Evolutionary conservation across 2,888 invertebrate genomes (phyloP), one percentile per base, ranked within the genome.

Genomic region (Luperina nickerlii): DNA sequence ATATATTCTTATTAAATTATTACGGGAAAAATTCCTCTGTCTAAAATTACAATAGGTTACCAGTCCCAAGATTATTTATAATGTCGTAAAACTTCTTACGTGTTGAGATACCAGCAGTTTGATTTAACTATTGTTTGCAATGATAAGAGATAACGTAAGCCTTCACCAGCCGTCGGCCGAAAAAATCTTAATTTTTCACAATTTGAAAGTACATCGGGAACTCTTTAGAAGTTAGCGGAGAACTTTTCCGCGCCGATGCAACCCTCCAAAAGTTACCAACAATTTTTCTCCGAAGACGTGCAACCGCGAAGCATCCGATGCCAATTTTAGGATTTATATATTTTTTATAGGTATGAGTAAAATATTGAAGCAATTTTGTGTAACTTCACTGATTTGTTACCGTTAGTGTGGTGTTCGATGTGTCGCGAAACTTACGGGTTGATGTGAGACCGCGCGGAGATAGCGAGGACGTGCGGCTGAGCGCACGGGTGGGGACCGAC

Each of bases 381-480:
- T 78, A 85, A 82, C 86, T 75, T 86, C 89, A 88, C 86, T 90
- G 90, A 89, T 87, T 88, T 86, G 82, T 89, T 87, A 86, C 82
- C 83, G 85, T 86, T 79, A 87, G 89, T 90, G 92, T 92, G 91
- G 92, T 91, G 93, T 91, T 92, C 91, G 92, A 91, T 92, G 91
- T 92, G 91, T 92, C 95, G 94, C 95, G 94, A 91, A 95, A 96
- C 96, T 96, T 96, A 96, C 96, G 93, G 92, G 87, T 82, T 87
- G 85, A 71, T 86, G 87, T 80, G 87, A 88, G 90, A 89, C 85
- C 90, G 92, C 91, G 92, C 90, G 90, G 90, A 82, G 87, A 89
- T 88, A 83, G 82, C 86, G 90, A 92, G 93, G 93, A 92, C 95
- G 95, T 89, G 90, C 92, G 89, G 79, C 84, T 91, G 94, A 92